Percentiles rank a stretch among this genome's conserved stretches.
Evolutionary conservation across 2,888 invertebrate genomes (phyloP).

Genomic region (Ophion obscuratus): DNA sequence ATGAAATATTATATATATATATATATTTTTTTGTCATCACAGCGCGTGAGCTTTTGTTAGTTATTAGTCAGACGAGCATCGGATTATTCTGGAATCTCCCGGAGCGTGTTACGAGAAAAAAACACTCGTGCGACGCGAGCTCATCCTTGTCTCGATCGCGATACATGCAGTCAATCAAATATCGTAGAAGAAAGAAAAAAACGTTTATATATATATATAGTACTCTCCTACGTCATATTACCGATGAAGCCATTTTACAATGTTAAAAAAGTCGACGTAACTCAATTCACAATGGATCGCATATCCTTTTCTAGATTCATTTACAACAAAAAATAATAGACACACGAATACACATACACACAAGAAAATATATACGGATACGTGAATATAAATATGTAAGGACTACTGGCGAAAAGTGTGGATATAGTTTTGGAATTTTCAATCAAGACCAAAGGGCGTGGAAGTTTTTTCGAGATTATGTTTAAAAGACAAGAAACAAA

Average conservation of each 20-base stretch:
- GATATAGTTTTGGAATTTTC: not conserved
- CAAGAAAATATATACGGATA: not conserved
- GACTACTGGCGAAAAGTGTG: not conserved
- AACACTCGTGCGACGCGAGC: constrained; percentile 30
- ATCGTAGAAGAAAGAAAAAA: constrained; percentile 17
- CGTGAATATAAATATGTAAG: not conserved
- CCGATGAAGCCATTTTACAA: constrained; percentile 74
- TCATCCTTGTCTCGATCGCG: constrained; percentile 39
- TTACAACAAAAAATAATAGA: constrained; percentile 41
- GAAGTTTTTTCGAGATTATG: not conserved
- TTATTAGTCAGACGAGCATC: not conserved
- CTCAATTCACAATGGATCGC: not conserved
- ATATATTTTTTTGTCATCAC: not conserved
- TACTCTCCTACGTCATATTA: constrained; percentile 54
- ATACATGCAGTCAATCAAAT: constrained; percentile 64
- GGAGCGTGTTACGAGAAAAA: not conserved
- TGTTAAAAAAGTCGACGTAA: constrained; percentile 53
- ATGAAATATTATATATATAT: not conserved
- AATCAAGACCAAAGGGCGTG: not conserved
- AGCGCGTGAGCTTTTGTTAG: not conserved
- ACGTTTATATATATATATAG: constrained; percentile 28
- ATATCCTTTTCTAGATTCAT: constrained; percentile 75
- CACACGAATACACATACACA: not conserved
- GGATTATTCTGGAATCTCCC: not conserved
- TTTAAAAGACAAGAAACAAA: no score